Evolutionary conservation across 1,140 invertebrate genomes (phyloP).

Genomic region (Temnothorax longispinosus): DNA sequence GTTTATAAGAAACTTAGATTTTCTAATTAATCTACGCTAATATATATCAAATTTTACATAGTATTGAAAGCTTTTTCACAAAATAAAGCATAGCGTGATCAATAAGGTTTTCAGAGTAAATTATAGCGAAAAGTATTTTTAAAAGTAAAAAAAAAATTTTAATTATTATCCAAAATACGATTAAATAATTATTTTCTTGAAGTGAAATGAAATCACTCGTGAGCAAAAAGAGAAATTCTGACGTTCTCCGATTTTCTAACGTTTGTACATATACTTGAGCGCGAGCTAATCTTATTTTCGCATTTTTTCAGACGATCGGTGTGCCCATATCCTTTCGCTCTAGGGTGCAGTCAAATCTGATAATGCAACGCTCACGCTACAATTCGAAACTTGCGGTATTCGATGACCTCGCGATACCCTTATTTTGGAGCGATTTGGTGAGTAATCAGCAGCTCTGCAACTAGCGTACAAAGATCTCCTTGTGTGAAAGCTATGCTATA

Average conservation of each 20-base stretch:
- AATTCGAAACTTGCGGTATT: constrained; percentile 87
- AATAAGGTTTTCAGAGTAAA: not conserved
- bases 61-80: not conserved
- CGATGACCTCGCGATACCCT: constrained; percentile 88
- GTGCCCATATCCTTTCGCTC: constrained; percentile 87
- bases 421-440: constrained; percentile 89
- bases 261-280: not conserved
- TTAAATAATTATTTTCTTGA: not conserved
- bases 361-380: constrained; percentile 87
- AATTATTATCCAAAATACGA: not conserved
- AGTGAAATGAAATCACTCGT: not conserved
- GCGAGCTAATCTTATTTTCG: not conserved
- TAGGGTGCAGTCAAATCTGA: constrained; percentile 89
- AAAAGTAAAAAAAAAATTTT: not conserved
- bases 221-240: not conserved
- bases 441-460: constrained; percentile 69
- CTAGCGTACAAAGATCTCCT: not conserved
- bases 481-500: constrained; percentile 1
- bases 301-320: constrained; percentile 85
- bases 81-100: not conserved
- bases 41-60: not conserved
- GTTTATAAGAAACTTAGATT: not conserved
- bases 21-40: not conserved
- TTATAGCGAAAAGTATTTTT: not conserved
- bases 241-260: not conserved